A percentile compares a stretch with the other conserved stretches of the same genome.
These are phyloP conservation scores for Pogonophryne albipinna DNA, from an alignment of 2,797 vertebrate species.

Conservation along the genomic window DNA sequence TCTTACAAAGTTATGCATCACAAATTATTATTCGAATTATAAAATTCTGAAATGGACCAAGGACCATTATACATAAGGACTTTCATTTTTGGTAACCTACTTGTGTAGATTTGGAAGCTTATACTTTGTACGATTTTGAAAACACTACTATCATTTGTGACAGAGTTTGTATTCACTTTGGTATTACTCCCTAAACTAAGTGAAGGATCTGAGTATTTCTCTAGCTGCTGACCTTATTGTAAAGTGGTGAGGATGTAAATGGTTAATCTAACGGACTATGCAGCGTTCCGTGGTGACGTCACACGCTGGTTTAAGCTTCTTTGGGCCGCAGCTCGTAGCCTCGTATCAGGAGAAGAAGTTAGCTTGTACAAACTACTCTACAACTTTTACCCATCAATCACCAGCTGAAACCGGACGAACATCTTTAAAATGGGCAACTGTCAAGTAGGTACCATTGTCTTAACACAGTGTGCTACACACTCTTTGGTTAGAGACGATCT, in stretches of 20 bases:
- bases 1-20: too few species aligned
- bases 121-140: too few species aligned
- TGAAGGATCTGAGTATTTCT: background rate
- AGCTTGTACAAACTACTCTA: background rate
- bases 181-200: background rate
- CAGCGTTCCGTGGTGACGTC: slow-evolving; percentile 73
- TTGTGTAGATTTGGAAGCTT: too few species aligned
- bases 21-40: too few species aligned
- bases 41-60: too few species aligned
- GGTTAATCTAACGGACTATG: slow-evolving; percentile 31
- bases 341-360: slow-evolving; percentile 7
- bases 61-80: too few species aligned
- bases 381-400: background rate
- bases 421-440: slow-evolving; percentile 81
- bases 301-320: slow-evolving; percentile 27
- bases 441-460: slow-evolving; percentile 66
- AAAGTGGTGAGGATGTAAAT: slow-evolving; percentile 28
- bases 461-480: background rate
- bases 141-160: too few species aligned
- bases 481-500: background rate
- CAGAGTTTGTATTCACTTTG: background rate
- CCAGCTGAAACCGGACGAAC: slow-evolving; percentile 3
- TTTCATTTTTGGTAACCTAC: too few species aligned
- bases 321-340: slow-evolving; percentile 29
- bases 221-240: background rate